phyloP scores from a whole-genome alignment of 2,797 vertebrate genomes.

The Sebastes flavidus region DNA sequence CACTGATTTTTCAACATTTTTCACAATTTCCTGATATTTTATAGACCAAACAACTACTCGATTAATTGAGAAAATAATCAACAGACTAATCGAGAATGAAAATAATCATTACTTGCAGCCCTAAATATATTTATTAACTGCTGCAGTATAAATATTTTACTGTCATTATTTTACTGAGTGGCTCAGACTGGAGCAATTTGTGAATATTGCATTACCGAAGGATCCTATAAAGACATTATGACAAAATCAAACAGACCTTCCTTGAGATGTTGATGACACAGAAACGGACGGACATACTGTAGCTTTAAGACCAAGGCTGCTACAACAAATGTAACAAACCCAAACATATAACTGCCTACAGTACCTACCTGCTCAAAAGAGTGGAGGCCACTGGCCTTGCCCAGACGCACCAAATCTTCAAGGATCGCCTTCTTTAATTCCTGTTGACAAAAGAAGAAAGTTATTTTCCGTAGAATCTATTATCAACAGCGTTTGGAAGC shows the following conservation, averaged over 20 bases:
- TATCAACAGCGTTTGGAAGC: not conserved
- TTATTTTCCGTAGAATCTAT: not conserved
- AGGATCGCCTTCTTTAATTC: slow-evolving; percentile 92
- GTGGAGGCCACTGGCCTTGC: slow-evolving; percentile 93
- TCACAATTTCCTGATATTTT: too few relatives aligned
- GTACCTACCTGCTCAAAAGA: slow-evolving; percentile 95
- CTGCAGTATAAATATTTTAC: not conserved
- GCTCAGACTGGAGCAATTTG: not conserved
- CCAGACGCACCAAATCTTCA: slow-evolving; percentile 93
- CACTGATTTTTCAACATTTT: too few relatives aligned
- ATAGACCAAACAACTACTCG: too few relatives aligned
- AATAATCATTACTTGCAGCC: too few relatives aligned
- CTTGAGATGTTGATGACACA: not conserved
- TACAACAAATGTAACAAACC: not conserved
- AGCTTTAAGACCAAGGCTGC: not conserved
- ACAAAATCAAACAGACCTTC: not conserved
- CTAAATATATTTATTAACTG: not conserved
- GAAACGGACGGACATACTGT: not conserved
- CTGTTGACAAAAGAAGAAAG: slow-evolving; percentile 70
- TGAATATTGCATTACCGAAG: not conserved
- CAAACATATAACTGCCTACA: not conserved
- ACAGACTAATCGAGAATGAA: too few relatives aligned
- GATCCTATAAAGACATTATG: not conserved
- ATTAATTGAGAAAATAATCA: too few relatives aligned
- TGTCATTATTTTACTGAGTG: not conserved